phyloP scores from a whole-genome alignment of 2,113 vertebrate species.

The Psophia crepitans region DNA sequence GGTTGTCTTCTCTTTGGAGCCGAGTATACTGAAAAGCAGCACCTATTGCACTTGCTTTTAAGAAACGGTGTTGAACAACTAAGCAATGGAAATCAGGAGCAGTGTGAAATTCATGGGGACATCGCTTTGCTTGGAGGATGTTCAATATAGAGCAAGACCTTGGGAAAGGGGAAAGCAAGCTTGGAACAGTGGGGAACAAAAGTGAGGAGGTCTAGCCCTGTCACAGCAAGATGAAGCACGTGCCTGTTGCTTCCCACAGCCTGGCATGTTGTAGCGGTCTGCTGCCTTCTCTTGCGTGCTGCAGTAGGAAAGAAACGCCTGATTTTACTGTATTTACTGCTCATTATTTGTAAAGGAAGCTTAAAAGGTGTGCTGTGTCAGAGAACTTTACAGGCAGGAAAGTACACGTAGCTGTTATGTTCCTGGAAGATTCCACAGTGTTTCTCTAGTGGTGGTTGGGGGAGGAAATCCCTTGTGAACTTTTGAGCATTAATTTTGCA shows the following conservation, averaged over 20 bases:
- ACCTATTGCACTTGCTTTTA: background rate
- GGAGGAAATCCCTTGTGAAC: background rate
- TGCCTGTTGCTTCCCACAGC: background rate
- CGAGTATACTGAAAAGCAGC: background rate
- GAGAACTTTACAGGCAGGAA: background rate
- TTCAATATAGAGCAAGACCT: background rate
- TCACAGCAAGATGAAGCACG: background rate
- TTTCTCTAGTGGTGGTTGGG: background rate
- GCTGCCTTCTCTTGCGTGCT: background rate
- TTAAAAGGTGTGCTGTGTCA: background rate
- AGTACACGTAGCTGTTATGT: background rate
- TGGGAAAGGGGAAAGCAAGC: background rate
- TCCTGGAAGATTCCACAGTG: background rate
- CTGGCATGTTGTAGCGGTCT: rapidly evolving
- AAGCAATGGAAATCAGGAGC: background rate
- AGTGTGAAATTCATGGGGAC: background rate
- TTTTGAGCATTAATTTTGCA: background rate
- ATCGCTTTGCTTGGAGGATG: background rate
- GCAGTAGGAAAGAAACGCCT: background rate
- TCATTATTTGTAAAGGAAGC: background rate
- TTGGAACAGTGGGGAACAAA: background rate
- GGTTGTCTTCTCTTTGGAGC: background rate
- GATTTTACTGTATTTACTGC: background rate
- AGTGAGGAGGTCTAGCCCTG: background rate
- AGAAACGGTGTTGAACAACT: background rate